Conservation (phyloP, 2,113 vertebrate species). For the Mesitornis unicolor region DNA sequence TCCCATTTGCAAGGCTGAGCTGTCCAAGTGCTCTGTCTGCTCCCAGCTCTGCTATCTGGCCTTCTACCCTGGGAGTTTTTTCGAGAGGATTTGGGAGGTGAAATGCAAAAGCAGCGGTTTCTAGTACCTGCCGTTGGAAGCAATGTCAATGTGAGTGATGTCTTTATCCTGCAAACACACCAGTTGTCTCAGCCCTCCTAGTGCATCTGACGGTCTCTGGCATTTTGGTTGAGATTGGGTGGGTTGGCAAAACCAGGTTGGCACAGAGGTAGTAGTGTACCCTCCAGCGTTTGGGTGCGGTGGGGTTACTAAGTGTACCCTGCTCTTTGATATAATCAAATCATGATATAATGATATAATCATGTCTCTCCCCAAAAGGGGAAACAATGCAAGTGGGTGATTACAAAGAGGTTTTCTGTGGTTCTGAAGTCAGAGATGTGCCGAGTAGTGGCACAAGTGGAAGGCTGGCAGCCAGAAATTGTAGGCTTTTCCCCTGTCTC, state of each 20-base stretch:
- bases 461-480: neutral
- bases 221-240: neutral
- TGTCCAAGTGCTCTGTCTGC: neutral
- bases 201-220: neutral
- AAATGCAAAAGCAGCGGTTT: neutral
- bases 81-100: neutral
- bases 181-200: neutral
- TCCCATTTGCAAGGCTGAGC: neutral
- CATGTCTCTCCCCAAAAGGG: neutral
- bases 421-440: neutral
- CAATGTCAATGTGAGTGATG: neutral
- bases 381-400: neutral
- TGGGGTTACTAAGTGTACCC: neutral
- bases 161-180: neutral
- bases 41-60: neutral
- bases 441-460: neutral
- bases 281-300: neutral
- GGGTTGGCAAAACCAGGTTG: neutral
- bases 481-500: neutral
- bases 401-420: neutral
- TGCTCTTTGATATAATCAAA: neutral
- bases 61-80: neutral
- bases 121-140: neutral
- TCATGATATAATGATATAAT: too few species aligned
- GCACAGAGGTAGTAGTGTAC: accelerated